Conservation (phyloP, 2,113 vertebrate species). For the Nymphicus hollandicus region DNA sequence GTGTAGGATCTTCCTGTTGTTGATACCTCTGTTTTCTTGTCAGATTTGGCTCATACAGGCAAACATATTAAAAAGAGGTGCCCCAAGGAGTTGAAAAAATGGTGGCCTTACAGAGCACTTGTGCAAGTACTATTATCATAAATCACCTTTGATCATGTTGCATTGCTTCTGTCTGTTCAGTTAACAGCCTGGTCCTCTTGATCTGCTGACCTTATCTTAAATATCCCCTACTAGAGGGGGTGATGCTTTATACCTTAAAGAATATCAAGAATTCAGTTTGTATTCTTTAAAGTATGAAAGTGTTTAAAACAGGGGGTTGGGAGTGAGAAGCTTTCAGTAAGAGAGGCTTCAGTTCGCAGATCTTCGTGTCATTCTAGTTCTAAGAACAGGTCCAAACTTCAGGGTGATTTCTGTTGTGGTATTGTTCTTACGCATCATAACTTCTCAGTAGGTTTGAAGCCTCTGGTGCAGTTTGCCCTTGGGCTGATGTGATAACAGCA, state of each 20-base stretch:
- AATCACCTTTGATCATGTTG: background rate
- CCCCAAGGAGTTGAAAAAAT: background rate
- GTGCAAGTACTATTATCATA: background rate
- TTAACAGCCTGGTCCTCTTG: background rate
- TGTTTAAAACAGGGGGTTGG: background rate
- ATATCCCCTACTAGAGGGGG: background rate
- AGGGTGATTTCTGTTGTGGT: background rate
- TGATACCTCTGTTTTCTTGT: background rate
- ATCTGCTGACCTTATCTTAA: background rate
- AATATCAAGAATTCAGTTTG: background rate
- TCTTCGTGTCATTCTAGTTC: background rate
- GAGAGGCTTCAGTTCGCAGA: background rate
- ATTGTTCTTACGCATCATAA: accelerated
- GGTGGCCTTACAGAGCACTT: background rate
- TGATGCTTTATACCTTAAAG: background rate
- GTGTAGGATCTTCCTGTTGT: background rate
- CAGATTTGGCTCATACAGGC: background rate
- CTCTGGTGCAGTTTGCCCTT: background rate
- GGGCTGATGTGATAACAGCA: background rate
- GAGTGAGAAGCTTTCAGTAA: too few species aligned
- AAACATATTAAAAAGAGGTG: background rate
- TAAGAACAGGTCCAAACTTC: background rate
- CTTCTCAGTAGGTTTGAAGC: background rate
- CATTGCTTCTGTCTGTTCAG: background rate
- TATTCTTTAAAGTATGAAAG: background rate